Conservation (phyloP, 2,888 invertebrate species). For the Notodromas monacha region DNA sequence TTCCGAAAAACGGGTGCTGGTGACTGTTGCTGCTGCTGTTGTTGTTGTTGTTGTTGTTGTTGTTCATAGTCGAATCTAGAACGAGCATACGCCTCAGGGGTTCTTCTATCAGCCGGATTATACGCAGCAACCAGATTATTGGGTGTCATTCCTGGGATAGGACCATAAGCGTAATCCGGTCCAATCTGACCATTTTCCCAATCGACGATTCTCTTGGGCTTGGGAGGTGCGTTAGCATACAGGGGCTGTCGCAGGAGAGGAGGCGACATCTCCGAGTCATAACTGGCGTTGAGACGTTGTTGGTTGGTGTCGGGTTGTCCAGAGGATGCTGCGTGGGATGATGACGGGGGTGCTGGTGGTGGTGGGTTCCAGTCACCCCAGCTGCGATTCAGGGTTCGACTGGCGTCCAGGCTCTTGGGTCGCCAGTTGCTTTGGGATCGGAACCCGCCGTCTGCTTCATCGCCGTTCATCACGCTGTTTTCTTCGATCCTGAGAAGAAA, state of each 20-base stretch:
- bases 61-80: neutral
- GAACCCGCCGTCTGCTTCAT: neutral
- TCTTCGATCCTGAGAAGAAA: too few species aligned
- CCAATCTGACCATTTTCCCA: slow-evolving; percentile 9
- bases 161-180: neutral
- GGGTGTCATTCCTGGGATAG: neutral
- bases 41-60: neutral
- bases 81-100: slow-evolving; percentile 34
- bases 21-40: neutral
- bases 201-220: slow-evolving; percentile 42
- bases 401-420: neutral
- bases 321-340: too few species aligned
- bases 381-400: too few species aligned
- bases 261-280: slow-evolving; percentile 5
- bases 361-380: too few species aligned
- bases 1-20: neutral
- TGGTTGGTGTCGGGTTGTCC: too few species aligned
- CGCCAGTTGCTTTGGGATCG: neutral
- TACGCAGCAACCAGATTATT: neutral
- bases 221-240: slow-evolving; percentile 64
- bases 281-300: slow-evolving; percentile 6
- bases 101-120: slow-evolving; percentile 30
- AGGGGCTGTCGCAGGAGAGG: slow-evolving; percentile 26
- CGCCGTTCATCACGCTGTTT: too few species aligned
- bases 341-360: too few species aligned